These are phyloP conservation scores for Pachypanchax playfairii DNA, from an alignment of 2,113 vertebrate species.

Conservation along the genomic window DNA sequence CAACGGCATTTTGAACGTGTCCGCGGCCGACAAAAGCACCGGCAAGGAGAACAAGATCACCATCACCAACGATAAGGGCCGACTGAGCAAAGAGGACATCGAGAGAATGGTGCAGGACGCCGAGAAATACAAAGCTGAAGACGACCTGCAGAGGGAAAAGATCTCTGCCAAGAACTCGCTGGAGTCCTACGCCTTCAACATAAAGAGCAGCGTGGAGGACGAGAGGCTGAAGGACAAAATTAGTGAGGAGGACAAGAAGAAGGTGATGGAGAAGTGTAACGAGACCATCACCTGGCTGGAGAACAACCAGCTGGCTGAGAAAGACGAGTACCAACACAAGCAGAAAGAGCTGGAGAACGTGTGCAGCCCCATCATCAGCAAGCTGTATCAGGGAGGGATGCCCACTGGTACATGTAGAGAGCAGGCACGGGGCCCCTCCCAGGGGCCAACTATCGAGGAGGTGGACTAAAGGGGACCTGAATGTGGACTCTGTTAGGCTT, in stretches of 20 bases:
- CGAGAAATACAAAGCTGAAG: constrained; percentile 52
- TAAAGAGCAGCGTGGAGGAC: constrained; percentile 53
- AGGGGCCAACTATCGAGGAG: constrained; percentile 58
- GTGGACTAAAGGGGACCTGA: constrained; percentile 34
- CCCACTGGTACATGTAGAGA: constrained; percentile 22
- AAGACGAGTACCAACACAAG: constrained; percentile 15
- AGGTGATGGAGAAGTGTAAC: constrained; percentile 48
- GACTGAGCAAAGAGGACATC: constrained; percentile 62
- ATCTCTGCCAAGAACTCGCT: constrained; percentile 59
- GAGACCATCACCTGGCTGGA: constrained; percentile 54
- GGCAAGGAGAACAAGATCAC: constrained; percentile 66
- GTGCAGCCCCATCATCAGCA: constrained; percentile 49
- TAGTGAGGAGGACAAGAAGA: constrained; percentile 42
- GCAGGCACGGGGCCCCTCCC: constrained; percentile 20
- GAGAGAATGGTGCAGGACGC: constrained; percentile 64
- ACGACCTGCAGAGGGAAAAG: constrained; percentile 49
- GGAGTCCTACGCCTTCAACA: constrained; percentile 58
- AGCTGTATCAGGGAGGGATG: constrained; percentile 50
- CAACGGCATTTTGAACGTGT: constrained; percentile 64
- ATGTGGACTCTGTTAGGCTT: constrained; percentile 10
- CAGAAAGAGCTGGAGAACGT: constrained; percentile 14
- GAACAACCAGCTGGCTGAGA: constrained; percentile 60
- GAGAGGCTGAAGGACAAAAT: constrained; percentile 46
- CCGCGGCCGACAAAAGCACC: constrained; percentile 56
- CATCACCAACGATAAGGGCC: constrained; percentile 63